Evolutionary conservation across 1,140 invertebrate genomes (phyloP).

Genomic region (Drosophila ercepeae): DNA sequence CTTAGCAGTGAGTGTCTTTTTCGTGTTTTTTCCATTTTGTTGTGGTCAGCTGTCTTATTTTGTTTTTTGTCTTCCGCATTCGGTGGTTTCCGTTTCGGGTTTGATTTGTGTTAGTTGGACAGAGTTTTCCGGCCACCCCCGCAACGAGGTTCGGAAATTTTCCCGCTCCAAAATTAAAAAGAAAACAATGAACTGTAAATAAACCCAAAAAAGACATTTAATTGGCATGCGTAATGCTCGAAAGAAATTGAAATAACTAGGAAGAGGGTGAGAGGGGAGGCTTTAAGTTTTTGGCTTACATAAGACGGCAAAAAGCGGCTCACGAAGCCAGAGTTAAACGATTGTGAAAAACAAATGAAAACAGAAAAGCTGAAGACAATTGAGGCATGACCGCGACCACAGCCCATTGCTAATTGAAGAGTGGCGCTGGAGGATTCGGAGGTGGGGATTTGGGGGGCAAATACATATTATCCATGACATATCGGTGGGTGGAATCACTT

Average conservation of each 20-base stretch:
- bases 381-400: constrained; percentile 61
- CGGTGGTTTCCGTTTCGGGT: constrained; percentile 57
- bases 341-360: constrained; percentile 60
- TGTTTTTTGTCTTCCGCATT: constrained; percentile 60
- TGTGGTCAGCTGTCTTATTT: constrained; percentile 24
- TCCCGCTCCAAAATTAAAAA: constrained; percentile 13
- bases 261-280: not conserved
- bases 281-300: constrained; percentile 28
- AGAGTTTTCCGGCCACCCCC: constrained; percentile 50
- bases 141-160: constrained; percentile 4
- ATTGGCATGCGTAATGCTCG: constrained; percentile 54
- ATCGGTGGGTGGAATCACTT: not conserved
- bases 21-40: constrained; percentile 42
- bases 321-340: constrained; percentile 33
- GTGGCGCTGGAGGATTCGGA: constrained; percentile 23
- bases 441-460: not conserved
- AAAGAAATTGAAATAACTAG: constrained; percentile 19
- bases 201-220: constrained; percentile 39
- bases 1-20: constrained; percentile 59
- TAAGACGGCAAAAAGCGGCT: constrained; percentile 30
- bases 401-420: constrained; percentile 62
- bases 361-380: constrained; percentile 49
- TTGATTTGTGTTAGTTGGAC: constrained; percentile 49
- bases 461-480: not conserved
- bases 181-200: constrained; percentile 18